Conservation (phyloP, 2,888 invertebrate genomes). For the Leptopilina syphax region DNA sequence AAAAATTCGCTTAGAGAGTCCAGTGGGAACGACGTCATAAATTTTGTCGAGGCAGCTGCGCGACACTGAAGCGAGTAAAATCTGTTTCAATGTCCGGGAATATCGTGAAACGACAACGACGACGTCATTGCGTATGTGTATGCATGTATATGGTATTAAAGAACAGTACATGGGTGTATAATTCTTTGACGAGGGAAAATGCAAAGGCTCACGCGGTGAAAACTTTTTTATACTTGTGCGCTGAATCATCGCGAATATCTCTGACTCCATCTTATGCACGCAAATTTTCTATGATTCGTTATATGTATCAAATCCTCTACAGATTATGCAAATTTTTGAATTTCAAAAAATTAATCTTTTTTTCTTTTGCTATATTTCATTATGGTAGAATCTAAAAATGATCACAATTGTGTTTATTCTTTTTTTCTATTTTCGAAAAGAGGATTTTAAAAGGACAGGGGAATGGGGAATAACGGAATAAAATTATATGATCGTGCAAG, state of each 20-base stretch:
- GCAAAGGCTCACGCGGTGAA: neutral
- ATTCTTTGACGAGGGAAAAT: conserved; percentile 31
- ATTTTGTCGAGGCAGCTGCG: conserved; percentile 22
- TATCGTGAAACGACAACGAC: conserved; percentile 9
- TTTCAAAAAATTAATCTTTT: no score
- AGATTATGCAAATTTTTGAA: neutral
- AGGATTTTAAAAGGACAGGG: no score
- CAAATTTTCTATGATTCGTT: conserved; percentile 6
- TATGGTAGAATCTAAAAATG: no score
- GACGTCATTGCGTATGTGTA: no score
- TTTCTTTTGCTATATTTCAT: no score
- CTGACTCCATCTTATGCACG: neutral
- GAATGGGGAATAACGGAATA: no score
- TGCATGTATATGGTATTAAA: neutral
- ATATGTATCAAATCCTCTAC: neutral
- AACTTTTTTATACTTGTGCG: conserved; percentile 16
- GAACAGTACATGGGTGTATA: conserved; percentile 9
- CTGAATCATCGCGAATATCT: neutral
- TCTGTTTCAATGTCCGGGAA: conserved; percentile 22
- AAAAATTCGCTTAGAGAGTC: conserved; percentile 28
- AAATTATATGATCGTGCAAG: no score
- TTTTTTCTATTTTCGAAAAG: no score
- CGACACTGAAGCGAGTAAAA: conserved; percentile 26
- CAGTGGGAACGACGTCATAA: conserved; percentile 20
- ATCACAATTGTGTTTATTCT: no score